Evolutionary conservation across 2,113 vertebrate genomes (phyloP).

Genomic region (Pelusios castaneus): DNA sequence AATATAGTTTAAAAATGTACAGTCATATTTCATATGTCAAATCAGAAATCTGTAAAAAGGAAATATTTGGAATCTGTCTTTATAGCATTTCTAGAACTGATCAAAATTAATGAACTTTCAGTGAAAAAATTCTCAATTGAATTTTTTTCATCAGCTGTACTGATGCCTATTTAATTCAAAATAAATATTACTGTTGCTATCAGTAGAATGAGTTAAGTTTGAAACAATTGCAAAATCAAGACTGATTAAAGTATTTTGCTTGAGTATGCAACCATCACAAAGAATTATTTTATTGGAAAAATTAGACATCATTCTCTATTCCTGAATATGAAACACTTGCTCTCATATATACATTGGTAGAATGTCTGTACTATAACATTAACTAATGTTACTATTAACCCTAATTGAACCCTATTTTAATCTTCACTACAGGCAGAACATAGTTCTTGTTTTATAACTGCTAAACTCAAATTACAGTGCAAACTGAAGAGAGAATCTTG

Average conservation of each 20-base stretch:
- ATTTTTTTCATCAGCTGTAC: conserved; percentile 2
- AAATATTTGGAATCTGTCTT: too few species aligned
- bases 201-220: background rate
- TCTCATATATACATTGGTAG: background rate
- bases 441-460: conserved; percentile 19
- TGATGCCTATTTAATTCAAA: background rate
- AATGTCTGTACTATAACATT: conserved; percentile 19
- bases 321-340: background rate
- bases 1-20: background rate
- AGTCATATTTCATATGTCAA: background rate
- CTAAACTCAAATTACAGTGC: conserved; percentile 53
- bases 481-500: conserved; percentile 51
- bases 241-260: background rate
- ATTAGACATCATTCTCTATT: background rate
- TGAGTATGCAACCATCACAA: background rate
- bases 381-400: conserved; percentile 2
- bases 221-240: background rate
- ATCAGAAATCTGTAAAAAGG: background rate
- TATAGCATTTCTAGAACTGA: too few species aligned
- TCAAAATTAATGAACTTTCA: too few species aligned
- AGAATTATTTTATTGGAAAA: background rate
- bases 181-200: conserved; percentile 2
- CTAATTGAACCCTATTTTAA: conserved; percentile 3
- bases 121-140: background rate
- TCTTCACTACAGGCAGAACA: conserved; percentile 18